Evolutionary conservation across 2,888 invertebrate genomes (phyloP).

Genomic region (Micoletzkya japonica): DNA sequence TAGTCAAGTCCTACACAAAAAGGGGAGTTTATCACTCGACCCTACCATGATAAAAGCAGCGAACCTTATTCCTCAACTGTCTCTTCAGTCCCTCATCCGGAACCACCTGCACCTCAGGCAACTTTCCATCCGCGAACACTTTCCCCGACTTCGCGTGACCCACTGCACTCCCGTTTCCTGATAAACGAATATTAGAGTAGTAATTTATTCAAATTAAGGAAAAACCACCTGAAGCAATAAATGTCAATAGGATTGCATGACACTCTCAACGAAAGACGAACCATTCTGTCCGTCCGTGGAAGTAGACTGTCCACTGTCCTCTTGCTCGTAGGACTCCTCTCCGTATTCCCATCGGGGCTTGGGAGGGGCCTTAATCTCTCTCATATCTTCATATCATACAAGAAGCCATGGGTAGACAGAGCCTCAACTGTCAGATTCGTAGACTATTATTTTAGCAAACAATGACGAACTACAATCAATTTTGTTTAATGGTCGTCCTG

Average conservation of each 20-base stretch:
- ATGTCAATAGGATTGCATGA: no score
- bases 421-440: no score
- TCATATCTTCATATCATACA: no score
- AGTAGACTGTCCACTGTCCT: slow-evolving; percentile 1
- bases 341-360: slow-evolving; percentile 50
- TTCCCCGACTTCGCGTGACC: not conserved
- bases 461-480: no score
- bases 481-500: no score
- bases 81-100: slow-evolving; percentile 24
- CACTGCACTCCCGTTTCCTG: not conserved
- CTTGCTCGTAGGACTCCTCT: slow-evolving; percentile 22
- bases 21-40: no score
- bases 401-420: no score
- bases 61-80: slow-evolving; percentile 3
- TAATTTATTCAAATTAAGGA: not conserved
- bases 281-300: slow-evolving; percentile 1
- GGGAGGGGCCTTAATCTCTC: slow-evolving; percentile 43
- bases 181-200: not conserved
- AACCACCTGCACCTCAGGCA: slow-evolving; percentile 22
- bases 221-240: not conserved
- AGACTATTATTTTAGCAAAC: no score
- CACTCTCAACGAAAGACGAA: not conserved
- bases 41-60: not conserved
- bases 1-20: no score
- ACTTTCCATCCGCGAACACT: slow-evolving; percentile 24